Percentiles rank a stretch among this genome's conserved stretches.
Conservation (phyloP, 2,113 vertebrate genomes). For the Xyrauchen texanus region DNA sequence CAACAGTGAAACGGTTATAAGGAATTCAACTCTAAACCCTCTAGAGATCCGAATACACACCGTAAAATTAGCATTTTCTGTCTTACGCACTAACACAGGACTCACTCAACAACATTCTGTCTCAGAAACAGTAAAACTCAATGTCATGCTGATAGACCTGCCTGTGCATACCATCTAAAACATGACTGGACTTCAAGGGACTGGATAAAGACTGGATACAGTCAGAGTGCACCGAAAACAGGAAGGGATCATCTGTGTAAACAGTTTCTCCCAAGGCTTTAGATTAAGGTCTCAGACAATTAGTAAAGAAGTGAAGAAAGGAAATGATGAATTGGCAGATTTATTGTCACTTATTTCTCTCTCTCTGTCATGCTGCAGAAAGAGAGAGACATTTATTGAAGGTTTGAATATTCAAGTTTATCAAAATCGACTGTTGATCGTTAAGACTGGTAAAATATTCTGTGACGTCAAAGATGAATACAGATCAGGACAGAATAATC, state of each 20-base stretch:
- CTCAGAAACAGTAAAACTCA: constrained; percentile 1
- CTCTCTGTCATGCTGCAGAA: too few species aligned
- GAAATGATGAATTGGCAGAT: background rate
- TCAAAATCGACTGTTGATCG: constrained; percentile 1
- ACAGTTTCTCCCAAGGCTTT: constrained; percentile 7
- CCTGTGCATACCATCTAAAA: constrained; percentile 38
- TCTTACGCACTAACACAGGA: background rate
- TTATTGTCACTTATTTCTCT: background rate
- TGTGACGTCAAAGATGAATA: constrained; percentile 24
- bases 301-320: background rate
- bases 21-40: constrained; percentile 7
- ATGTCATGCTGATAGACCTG: constrained; percentile 14
- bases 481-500: background rate
- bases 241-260: constrained; percentile 13
- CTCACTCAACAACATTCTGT: constrained; percentile 13
- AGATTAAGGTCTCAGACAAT: background rate
- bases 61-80: constrained; percentile 15
- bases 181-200: constrained; percentile 43
- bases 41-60: background rate
- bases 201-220: constrained; percentile 31
- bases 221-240: background rate
- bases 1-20: background rate
- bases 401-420: constrained; percentile 3
- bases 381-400: background rate
- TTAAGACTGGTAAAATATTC: background rate